Evolutionary conservation across 2,888 invertebrate genomes (phyloP), one percentile per base, ranked within the genome.

Genomic region (Athetis lepigone): DNA sequence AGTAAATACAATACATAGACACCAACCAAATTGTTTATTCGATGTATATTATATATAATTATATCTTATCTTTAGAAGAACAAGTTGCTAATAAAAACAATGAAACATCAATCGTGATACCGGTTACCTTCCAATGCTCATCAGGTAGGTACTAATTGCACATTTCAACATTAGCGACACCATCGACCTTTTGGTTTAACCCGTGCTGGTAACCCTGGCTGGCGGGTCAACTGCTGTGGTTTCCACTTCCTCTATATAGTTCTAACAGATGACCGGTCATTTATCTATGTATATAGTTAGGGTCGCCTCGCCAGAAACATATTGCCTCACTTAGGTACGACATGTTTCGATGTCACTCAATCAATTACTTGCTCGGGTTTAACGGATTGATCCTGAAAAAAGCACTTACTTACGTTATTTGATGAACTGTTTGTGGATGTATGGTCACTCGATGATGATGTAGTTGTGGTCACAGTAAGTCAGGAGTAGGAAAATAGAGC

Each of bases 231-330:
- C 60, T 42, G 19, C 13, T 39, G 49, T 33, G 56, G 56, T 57
- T 54, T 54, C 19, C 21, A 33, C 13, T 61, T 57, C 40, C 58
- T 51, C 40, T 11, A 37, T 29, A 33, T 2, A 45, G 50, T 27
- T 46, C 11, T 56, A 45, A 74, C n/a, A 43, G 21, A 74, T 68
- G 29, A 2, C 18, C 11, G 18, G 19, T 18, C 23, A 59, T 70
- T 67, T 47, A 25, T 73, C 70, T 58, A 33, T 16, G 50, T 67
- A n/a, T n/a, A 51, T 55, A 51, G 66, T 65, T 54, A 47, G 58
- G 55, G 60, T 43, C 51, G 36, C 23, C 33, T 60, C 42, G 36
- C 68, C 47, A 43, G 51, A n/a, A 40, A 74, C 46, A 52, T 51
- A 73, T 73, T 36, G 56, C 27, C 23, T 25, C 67, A 37, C 66